Conservation (phyloP, 2,888 invertebrate genomes). For the Unio pictorum region DNA sequence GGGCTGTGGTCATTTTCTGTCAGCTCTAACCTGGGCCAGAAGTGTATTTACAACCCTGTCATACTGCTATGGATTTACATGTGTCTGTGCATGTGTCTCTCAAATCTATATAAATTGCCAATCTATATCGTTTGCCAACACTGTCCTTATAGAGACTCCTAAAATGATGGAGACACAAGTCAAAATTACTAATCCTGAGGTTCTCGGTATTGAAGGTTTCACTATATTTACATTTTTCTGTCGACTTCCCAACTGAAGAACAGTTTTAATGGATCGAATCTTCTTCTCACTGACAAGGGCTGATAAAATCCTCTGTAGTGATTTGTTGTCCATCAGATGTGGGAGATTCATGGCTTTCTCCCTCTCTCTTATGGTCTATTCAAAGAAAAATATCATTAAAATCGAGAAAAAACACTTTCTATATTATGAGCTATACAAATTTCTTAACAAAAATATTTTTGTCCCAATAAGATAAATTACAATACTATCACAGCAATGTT, state of each 20-base stretch:
- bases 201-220: background rate
- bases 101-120: too few relatives aligned
- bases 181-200: background rate
- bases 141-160: too few relatives aligned
- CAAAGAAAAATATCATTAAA: background rate
- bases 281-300: constrained; percentile 77
- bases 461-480: too few relatives aligned
- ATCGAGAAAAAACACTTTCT: background rate
- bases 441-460: background rate
- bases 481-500: too few relatives aligned
- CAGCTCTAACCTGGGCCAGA: too few relatives aligned
- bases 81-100: too few relatives aligned
- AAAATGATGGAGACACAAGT: background rate
- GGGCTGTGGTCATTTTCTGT: too few relatives aligned
- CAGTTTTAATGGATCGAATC: constrained; percentile 75
- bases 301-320: constrained; percentile 77
- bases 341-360: constrained; percentile 76
- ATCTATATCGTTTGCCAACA: too few relatives aligned
- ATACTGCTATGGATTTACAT: too few relatives aligned
- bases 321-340: constrained; percentile 79
- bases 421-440: background rate
- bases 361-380: constrained; percentile 28
- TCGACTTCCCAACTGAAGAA: constrained; percentile 73
- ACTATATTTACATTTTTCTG: constrained; percentile 57
- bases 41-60: too few relatives aligned